Evolutionary conservation across 2,888 invertebrate species (phyloP).

Genomic region (Deilephila elpenor): DNA sequence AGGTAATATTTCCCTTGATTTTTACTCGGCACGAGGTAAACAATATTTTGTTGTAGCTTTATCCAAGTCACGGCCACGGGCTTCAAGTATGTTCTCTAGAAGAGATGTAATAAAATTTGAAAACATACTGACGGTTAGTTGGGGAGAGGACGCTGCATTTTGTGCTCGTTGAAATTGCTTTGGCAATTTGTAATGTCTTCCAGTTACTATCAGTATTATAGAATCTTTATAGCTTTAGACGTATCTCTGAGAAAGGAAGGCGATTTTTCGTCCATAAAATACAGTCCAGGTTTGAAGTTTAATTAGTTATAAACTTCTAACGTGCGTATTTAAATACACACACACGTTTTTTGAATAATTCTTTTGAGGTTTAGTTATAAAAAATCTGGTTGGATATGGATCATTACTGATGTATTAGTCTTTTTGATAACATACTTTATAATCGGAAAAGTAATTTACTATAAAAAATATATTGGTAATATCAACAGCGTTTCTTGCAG

Average conservation of each 20-base stretch:
- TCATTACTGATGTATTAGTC: too few species aligned
- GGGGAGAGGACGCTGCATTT: neutral
- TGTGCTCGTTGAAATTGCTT: neutral
- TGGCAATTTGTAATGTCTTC: neutral
- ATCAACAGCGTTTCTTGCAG: neutral
- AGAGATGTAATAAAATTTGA: constrained; percentile 53
- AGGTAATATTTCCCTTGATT: constrained; percentile 4
- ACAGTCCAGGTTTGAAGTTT: too few species aligned
- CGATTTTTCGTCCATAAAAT: too few species aligned
- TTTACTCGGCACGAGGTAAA: constrained; percentile 24
- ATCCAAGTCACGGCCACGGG: constrained; percentile 45
- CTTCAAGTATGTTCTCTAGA: constrained; percentile 51
- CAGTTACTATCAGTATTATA: too few species aligned
- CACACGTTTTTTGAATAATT: too few species aligned
- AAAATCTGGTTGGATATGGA: too few species aligned
- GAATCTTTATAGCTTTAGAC: too few species aligned
- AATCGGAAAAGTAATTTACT: too few species aligned
- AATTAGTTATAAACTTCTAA: too few species aligned
- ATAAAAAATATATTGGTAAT: neutral
- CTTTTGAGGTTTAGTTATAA: too few species aligned
- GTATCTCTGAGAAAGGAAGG: too few species aligned
- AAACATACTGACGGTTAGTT: constrained; percentile 43
- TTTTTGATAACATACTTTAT: neutral
- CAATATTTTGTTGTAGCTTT: constrained; percentile 33
- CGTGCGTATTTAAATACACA: too few species aligned